Evolutionary conservation across 2,888 invertebrate species (phyloP).

Genomic region (Pyrocoelia pectoralis): DNA sequence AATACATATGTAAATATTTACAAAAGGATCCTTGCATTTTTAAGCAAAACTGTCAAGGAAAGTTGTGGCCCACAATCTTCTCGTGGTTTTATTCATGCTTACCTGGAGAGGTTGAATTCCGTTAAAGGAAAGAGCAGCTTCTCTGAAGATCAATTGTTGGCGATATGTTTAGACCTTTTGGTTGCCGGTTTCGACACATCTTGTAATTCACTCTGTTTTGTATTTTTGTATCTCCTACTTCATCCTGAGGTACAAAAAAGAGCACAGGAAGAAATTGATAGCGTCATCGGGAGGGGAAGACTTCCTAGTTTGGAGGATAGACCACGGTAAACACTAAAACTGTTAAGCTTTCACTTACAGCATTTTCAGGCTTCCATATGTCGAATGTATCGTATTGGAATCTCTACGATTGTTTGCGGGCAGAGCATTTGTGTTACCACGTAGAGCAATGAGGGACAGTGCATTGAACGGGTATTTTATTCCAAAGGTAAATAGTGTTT

Average conservation of each 20-base stretch:
- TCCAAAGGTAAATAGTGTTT: conserved; percentile 78
- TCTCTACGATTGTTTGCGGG: conserved; percentile 82
- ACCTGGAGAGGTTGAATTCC: conserved; percentile 72
- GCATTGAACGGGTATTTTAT: conserved; percentile 75
- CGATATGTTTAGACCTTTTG: conserved; percentile 85
- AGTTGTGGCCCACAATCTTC: conserved; percentile 69
- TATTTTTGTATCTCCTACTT: conserved; percentile 76
- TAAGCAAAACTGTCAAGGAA: conserved; percentile 72
- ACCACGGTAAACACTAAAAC: conserved; percentile 64
- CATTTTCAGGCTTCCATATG: conserved; percentile 76
- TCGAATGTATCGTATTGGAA: conserved; percentile 80
- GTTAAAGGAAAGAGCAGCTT: conserved; percentile 66
- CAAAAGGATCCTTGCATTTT: conserved; percentile 74
- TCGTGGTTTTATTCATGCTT: conserved; percentile 84
- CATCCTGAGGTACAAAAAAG: conserved; percentile 76
- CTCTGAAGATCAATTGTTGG: conserved; percentile 77
- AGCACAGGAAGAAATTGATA: conserved; percentile 81
- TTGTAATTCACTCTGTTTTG: conserved; percentile 79
- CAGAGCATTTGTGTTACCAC: conserved; percentile 80
- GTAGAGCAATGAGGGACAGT: conserved; percentile 78
- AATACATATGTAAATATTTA: conserved; percentile 76
- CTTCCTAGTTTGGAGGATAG: conserved; percentile 76
- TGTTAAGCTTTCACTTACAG: conserved; percentile 5
- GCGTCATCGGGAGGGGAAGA: conserved; percentile 73
- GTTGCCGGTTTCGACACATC: conserved; percentile 90